Conservation (phyloP, 2,888 invertebrate genomes). For the Agrypnus murinus region DNA sequence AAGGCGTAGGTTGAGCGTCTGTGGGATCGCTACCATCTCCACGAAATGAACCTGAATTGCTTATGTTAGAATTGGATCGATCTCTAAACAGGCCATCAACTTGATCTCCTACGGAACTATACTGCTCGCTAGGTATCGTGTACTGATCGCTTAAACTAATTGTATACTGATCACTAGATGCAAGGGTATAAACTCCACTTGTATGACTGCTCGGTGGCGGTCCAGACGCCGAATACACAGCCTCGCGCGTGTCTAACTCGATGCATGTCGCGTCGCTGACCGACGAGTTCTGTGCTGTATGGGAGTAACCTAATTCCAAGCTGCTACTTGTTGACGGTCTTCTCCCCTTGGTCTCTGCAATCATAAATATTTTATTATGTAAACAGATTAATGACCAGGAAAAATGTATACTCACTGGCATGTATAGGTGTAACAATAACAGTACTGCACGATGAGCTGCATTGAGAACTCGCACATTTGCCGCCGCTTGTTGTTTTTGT, state of each 20-base stretch:
- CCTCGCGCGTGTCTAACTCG: slow-evolving; percentile 74
- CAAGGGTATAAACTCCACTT: slow-evolving; percentile 89
- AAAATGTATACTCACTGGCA: slow-evolving; percentile 65
- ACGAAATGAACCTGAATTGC: slow-evolving; percentile 86
- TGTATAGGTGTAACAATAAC: slow-evolving; percentile 81
- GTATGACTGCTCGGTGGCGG: slow-evolving; percentile 87
- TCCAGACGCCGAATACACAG: slow-evolving; percentile 73
- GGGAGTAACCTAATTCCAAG: slow-evolving; percentile 88
- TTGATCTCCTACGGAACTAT: slow-evolving; percentile 65
- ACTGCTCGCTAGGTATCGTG: slow-evolving; percentile 64
- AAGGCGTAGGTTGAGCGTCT: slow-evolving; percentile 82
- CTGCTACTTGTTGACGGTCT: slow-evolving; percentile 87
- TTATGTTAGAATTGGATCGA: slow-evolving; percentile 86
- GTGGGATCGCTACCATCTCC: slow-evolving; percentile 94
- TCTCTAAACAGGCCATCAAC: slow-evolving; percentile 76
- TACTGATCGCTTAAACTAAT: slow-evolving; percentile 67
- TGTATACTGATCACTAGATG: slow-evolving; percentile 75
- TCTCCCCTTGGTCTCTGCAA: slow-evolving; percentile 72
- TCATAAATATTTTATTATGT: slow-evolving; percentile 1
- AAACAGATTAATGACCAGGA: slow-evolving; percentile 2
- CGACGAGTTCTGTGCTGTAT: slow-evolving; percentile 90
- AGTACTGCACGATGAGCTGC: slow-evolving; percentile 90
- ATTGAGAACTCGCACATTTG: slow-evolving; percentile 85
- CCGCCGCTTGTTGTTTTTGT: slow-evolving; percentile 72
- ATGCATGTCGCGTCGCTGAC: slow-evolving; percentile 83